Evolutionary conservation across 2,888 invertebrate species (phyloP).

Genomic region (Oscheius onirici): DNA sequence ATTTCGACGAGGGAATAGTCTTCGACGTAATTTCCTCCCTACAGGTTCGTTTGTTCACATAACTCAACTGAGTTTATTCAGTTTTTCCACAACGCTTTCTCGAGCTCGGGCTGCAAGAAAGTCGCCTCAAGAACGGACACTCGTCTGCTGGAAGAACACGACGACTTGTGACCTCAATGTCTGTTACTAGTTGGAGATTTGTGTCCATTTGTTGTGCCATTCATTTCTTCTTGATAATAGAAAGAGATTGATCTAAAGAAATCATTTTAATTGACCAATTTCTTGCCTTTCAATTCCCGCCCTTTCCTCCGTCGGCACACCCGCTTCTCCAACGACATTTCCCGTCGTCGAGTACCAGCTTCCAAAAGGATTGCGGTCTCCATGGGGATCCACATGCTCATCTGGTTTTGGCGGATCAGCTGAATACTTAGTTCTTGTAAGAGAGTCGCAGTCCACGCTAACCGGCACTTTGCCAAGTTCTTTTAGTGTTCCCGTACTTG

Average conservation of each 20-base stretch:
- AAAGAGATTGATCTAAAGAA: constrained; percentile 17
- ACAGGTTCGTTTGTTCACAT: background rate
- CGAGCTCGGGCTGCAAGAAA: constrained; percentile 28
- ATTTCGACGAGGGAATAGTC: constrained; percentile 17
- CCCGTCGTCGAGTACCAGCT: constrained; percentile 51
- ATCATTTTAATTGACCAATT: background rate
- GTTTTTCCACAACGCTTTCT: constrained; percentile 22
- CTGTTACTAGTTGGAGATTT: background rate
- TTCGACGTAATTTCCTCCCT: constrained; percentile 4
- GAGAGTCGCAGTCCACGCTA: background rate
- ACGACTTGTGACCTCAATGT: background rate
- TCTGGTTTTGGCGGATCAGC: constrained; percentile 44
- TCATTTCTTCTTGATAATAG: constrained; percentile 20
- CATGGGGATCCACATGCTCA: constrained; percentile 41
- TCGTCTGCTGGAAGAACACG: constrained; percentile 7
- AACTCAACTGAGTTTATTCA: background rate
- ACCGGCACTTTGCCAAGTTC: constrained; percentile 60
- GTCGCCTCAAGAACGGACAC: constrained; percentile 15
- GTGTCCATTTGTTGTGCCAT: background rate
- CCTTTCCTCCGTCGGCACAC: constrained; percentile 48
- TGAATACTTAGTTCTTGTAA: background rate
- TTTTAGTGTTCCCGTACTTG: constrained; percentile 50
- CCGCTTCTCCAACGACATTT: constrained; percentile 52
- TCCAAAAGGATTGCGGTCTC: constrained; percentile 51
- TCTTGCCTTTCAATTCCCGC: constrained; percentile 25